Evolutionary conservation across 2,113 vertebrate species (phyloP), one percentile per base, ranked within the genome.

Genomic region (Smithornis capensis): DNA sequence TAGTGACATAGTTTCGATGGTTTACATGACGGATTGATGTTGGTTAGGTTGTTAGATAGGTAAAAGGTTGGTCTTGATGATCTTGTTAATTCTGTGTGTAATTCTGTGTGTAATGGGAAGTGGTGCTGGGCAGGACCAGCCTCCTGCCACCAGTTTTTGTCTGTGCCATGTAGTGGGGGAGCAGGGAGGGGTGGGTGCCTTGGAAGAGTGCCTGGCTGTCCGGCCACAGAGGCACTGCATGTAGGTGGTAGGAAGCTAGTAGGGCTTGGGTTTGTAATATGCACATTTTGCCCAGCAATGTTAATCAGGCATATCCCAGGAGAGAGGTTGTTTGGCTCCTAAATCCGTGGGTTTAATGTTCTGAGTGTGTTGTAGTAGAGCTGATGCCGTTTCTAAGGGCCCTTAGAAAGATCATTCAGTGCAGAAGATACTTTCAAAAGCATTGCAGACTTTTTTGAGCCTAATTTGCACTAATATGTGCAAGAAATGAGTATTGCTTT

Each of bases 61-160:
- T n/a, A n/a, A n/a, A n/a, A n/a, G n/a, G n/a, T n/a, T n/a, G n/a
- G n/a, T n/a, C n/a, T n/a, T n/a, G n/a, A n/a, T n/a, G n/a, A n/a
- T n/a, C n/a, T n/a, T n/a, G n/a, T n/a, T n/a, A n/a, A n/a, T n/a
- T n/a, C n/a, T n/a, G n/a, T n/a, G n/a, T n/a, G n/a, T n/a, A n/a
- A n/a, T n/a, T n/a, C n/a, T n/a, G n/a, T n/a, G n/a, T n/a, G n/a
- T 6, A 7, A 3, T 1, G 4, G 27, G 38, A 21, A 53, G n/a
- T 0, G 1, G 64, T 2, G 56, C 5, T 0, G 2, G 28, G 35
- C 4, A 6, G 21, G 29, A 25, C 17, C 5, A 15, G 24, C 3
- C 2, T 22, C 10, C 4, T 14, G 10, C 2, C 9, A 5, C 24
- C 1, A 2, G 31, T 3, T 15, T 33, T 45, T 1, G 3, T 4